Percentiles rank a stretch among this genome's conserved stretches.
Evolutionary conservation across 2,888 invertebrate genomes (phyloP).

Genomic region (Capitulum mitella): DNA sequence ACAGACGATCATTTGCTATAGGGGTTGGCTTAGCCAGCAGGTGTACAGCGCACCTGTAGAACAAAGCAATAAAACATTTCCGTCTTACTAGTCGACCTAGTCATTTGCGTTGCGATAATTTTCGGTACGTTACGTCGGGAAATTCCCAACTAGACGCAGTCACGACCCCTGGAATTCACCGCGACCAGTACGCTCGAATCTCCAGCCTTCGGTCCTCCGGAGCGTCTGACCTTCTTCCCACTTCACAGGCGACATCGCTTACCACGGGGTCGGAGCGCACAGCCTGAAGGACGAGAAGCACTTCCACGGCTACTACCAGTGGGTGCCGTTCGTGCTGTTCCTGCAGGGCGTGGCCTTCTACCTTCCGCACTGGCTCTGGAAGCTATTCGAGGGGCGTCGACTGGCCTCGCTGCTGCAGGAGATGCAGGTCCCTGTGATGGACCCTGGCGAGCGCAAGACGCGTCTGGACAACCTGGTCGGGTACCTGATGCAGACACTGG

Average conservation of each 20-base stretch:
- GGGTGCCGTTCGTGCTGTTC: constrained; percentile 87
- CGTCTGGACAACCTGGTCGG: constrained; percentile 45
- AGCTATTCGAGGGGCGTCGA: constrained; percentile 84
- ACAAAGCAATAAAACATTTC: no score
- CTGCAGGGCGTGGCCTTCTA: constrained; percentile 35
- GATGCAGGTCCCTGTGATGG: constrained; percentile 51
- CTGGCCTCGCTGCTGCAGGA: constrained; percentile 77
- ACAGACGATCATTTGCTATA: no score
- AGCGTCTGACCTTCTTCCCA: background rate
- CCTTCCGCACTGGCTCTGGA: constrained; percentile 63
- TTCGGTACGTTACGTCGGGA: no score
- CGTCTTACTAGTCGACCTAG: no score
- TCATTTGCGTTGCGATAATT: no score
- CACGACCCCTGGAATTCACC: no score
- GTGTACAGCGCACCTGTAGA: no score
- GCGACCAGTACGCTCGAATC: no score
- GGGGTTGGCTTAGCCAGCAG: no score
- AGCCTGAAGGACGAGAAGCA: constrained; percentile 51
- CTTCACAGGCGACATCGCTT: background rate
- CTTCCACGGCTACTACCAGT: constrained; percentile 84
- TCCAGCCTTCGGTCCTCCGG: no score
- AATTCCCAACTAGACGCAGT: no score
- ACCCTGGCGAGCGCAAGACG: constrained; percentile 51
- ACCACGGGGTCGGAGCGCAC: constrained; percentile 32
- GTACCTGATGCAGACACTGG: constrained; percentile 34